Conservation (phyloP, 2,113 vertebrate genomes). For the Daubentonia madagascariensis region DNA sequence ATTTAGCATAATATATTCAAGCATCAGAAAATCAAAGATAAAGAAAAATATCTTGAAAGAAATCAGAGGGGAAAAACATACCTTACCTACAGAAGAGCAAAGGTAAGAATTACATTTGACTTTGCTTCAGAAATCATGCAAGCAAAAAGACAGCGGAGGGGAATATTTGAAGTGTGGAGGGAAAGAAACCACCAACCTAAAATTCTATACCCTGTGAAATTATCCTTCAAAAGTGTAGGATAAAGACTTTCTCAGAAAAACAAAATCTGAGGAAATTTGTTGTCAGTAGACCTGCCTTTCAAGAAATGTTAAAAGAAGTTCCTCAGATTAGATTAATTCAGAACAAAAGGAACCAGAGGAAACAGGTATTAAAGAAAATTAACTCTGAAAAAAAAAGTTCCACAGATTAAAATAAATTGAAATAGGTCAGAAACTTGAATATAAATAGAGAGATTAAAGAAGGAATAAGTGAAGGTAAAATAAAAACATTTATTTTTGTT, state of each 20-base stretch:
- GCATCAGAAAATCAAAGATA: neutral
- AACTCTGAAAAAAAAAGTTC: neutral
- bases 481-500: neutral
- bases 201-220: neutral
- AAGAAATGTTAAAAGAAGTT: neutral
- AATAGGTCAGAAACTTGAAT: neutral
- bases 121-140: neutral
- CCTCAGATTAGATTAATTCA: neutral
- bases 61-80: neutral
- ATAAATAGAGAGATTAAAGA: neutral
- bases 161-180: neutral
- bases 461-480: neutral
- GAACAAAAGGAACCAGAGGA: neutral
- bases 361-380: neutral
- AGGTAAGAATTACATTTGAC: neutral
- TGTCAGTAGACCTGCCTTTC: neutral
- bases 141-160: neutral
- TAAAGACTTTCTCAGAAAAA: neutral
- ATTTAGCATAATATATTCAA: neutral
- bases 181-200: no score
- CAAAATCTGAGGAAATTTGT: neutral
- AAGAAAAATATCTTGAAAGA: neutral
- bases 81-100: neutral
- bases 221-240: neutral
- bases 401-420: neutral